These are phyloP conservation scores for Patella depressa DNA, from an alignment of 2,888 invertebrate genomes.

Conservation along the genomic window DNA sequence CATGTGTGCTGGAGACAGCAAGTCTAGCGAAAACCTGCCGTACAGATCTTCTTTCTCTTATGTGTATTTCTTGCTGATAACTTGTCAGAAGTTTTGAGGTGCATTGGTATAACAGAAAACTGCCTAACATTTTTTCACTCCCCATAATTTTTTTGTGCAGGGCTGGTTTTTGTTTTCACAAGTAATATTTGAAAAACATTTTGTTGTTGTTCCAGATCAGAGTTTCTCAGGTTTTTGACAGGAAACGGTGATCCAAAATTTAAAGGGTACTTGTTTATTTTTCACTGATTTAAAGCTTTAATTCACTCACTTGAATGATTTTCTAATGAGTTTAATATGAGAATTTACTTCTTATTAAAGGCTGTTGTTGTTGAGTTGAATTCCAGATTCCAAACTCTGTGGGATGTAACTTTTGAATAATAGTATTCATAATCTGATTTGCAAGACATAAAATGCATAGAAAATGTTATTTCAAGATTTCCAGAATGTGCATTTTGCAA, in stretches of 20 bases:
- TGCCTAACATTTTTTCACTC: not conserved
- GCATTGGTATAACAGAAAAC: conserved; percentile 11
- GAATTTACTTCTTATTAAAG: too few relatives aligned
- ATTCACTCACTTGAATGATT: too few relatives aligned
- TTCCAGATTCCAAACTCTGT: too few relatives aligned
- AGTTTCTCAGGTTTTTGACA: conserved; percentile 1
- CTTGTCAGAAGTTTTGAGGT: conserved; percentile 1
- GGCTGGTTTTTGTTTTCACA: not conserved
- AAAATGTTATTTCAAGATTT: too few relatives aligned
- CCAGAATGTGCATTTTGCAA: too few relatives aligned
- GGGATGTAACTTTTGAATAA: too few relatives aligned
- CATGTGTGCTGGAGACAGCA: conserved; percentile 35
- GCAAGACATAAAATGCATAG: too few relatives aligned
- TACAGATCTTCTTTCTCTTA: conserved; percentile 26
- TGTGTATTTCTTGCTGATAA: conserved; percentile 9
- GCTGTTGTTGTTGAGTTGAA: too few relatives aligned
- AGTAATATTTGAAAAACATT: conserved; percentile 12
- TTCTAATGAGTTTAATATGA: too few relatives aligned
- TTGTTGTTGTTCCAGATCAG: not conserved
- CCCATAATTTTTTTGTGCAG: too few relatives aligned
- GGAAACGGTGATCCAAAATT: not conserved
- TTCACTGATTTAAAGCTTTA: too few relatives aligned
- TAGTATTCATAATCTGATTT: too few relatives aligned
- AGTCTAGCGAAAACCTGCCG: conserved; percentile 33
- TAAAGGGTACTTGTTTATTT: not conserved